phyloP scores from a whole-genome alignment of 1,140 invertebrate genomes.

The Drosophila sechellia region DNA sequence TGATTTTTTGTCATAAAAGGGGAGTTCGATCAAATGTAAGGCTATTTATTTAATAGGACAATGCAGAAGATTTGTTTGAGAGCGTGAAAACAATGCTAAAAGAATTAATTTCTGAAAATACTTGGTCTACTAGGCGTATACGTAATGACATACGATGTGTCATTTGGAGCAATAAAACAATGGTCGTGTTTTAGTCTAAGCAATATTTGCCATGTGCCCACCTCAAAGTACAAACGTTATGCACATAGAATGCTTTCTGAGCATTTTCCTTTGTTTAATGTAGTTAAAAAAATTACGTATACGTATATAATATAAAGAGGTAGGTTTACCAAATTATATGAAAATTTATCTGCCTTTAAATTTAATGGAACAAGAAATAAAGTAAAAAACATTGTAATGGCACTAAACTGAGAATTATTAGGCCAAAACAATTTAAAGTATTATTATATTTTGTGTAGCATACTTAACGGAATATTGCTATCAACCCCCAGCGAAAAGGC shows the following conservation, averaged over 20 bases:
- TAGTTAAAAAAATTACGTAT: no score
- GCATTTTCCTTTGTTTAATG: no score
- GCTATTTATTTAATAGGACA: conserved; percentile 6
- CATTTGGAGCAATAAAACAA: no score
- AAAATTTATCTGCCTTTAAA: no score
- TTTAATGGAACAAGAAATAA: no score
- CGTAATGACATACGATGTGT: not conserved
- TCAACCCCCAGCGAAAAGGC: not conserved
- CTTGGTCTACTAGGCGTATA: conserved; percentile 6
- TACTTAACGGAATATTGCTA: conserved; percentile 17
- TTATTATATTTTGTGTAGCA: conserved; percentile 12
- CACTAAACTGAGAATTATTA: not conserved
- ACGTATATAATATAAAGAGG: no score
- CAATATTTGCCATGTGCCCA: no score
- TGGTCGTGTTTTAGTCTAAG: no score
- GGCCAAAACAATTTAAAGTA: not conserved
- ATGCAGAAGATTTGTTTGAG: not conserved
- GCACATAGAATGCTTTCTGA: not conserved
- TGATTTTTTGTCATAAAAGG: conserved; percentile 22
- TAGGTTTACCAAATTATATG: no score
- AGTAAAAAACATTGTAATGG: no score
- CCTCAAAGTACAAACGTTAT: not conserved
- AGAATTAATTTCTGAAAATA: not conserved
- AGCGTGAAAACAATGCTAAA: no score
- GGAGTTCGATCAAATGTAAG: conserved; percentile 10